Percentiles rank a stretch among this genome's conserved stretches.
Conservation (phyloP, 2,113 vertebrate species). For the Xiphophorus hellerii region DNA sequence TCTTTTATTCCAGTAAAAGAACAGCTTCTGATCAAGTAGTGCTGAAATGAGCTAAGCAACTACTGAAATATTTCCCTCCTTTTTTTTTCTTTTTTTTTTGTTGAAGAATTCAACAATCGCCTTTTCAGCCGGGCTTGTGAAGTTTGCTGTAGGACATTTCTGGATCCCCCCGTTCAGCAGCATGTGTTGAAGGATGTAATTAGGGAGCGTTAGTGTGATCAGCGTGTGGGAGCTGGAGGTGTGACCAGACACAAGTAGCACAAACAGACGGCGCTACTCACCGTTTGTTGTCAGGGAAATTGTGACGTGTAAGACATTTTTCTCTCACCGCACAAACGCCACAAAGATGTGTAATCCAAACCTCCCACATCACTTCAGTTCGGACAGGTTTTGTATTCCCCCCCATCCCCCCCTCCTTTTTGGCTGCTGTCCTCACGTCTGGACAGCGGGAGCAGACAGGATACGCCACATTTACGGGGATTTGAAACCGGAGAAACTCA, state of each 20-base stretch:
- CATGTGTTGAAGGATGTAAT: background rate
- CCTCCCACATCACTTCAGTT: background rate
- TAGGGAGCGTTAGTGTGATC: constrained; percentile 12
- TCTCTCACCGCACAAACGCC: background rate
- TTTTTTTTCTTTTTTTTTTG: background rate
- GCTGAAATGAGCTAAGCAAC: no score
- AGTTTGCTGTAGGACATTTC: background rate
- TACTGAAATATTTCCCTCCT: no score
- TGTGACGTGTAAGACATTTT: background rate
- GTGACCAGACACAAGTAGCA: background rate
- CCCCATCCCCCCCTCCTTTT: no score
- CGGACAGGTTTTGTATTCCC: background rate
- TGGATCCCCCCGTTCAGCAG: background rate
- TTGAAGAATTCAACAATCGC: background rate
- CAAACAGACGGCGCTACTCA: background rate
- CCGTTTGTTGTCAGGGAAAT: constrained; percentile 6
- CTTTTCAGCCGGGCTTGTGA: constrained; percentile 42
- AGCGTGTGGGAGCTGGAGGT: constrained; percentile 1
- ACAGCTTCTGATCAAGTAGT: no score
- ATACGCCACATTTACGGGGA: background rate
- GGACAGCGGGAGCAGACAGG: no score
- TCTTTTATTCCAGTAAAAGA: no score
- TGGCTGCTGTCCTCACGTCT: background rate
- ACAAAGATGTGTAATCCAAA: background rate
- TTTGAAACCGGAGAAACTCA: background rate